These are phyloP conservation scores for Chaenocephalus aceratus DNA, from an alignment of 2,113 vertebrate genomes.

Conservation along the genomic window DNA sequence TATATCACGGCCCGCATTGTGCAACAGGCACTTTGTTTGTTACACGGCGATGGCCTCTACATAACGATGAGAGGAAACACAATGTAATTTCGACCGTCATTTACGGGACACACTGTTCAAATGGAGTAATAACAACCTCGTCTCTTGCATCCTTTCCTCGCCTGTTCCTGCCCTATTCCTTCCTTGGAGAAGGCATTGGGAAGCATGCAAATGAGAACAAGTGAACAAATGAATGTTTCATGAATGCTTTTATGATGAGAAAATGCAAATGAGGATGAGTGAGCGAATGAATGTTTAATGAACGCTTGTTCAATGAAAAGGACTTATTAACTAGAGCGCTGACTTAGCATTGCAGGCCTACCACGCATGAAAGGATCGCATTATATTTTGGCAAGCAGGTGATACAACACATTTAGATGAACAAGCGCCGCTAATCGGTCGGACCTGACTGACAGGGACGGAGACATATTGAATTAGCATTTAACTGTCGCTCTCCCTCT, in stretches of 20 bases:
- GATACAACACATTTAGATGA: constrained; percentile 67
- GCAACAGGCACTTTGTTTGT: constrained; percentile 52
- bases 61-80: constrained; percentile 55
- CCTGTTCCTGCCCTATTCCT: constrained; percentile 50
- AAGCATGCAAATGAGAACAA: constrained; percentile 75
- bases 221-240: constrained; percentile 83
- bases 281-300: constrained; percentile 84
- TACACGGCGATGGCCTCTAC: constrained; percentile 37
- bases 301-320: constrained; percentile 82
- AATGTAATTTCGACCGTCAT: constrained; percentile 77
- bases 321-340: constrained; percentile 81
- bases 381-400: constrained; percentile 68
- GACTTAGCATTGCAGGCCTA: constrained; percentile 71
- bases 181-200: constrained; percentile 65
- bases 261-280: constrained; percentile 81
- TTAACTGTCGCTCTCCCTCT: constrained; percentile 34
- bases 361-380: constrained; percentile 62
- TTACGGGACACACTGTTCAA: constrained; percentile 68
- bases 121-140: constrained; percentile 61
- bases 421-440: constrained; percentile 67
- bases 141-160: not conserved
- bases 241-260: constrained; percentile 80
- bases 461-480: constrained; percentile 53
- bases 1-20: constrained; percentile 38
- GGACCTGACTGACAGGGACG: constrained; percentile 67